Base-by-base conservation (phyloP, 2,113 vertebrate genomes). In the Cyphomyrus plagiostoma region DNA sequence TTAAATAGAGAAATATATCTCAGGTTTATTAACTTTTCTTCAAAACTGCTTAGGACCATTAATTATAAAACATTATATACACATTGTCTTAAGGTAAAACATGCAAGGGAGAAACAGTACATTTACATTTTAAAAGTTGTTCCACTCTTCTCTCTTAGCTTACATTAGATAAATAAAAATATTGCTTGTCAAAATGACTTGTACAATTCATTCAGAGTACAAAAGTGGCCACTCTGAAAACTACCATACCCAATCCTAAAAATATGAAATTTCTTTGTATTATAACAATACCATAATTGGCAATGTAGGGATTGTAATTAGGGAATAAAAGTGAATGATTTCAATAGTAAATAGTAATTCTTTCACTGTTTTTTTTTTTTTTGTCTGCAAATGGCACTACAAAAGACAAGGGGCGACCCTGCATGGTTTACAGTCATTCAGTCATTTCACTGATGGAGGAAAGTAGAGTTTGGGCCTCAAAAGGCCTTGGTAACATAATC, bases 1-100 rank as follows among this genome's bases (percentile, higher is more conserved):
- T 94, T 93, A 91, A 90, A 90, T 94, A 94, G 92, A 95, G 93
- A 96, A 95, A 95, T 94, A 95, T 90, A 93, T 91, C 88, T 94
- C 92, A 91, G 89, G 90, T 95, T 94, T 96, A 95, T 95, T 94
- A 92, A 92, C 92, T 46, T 80, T 53, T 74, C 45, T 91, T 93
- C 74, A 91, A 91, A 92, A 92, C 91, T 91, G 91, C 52, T 90
- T 91, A 88, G 90, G 88, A 90, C 91, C 92, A 84, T 58, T 90
- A 85, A 84, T 93, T 95, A 94, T 90, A 94, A 94, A 95, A 94
- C 90, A 93, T 15, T 94, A 91, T 92, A 62, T 94, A 93, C 92
- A 94, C 91, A 92, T 93, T 93, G 90, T 91, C 94, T 93, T 88
- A 93, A 92, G 91, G 92, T 91, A 91, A 91, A 92, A 89, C 62